Percentiles rank a stretch among this genome's conserved stretches.
Conservation (phyloP, 2,888 invertebrate species). For the Tholera decimalis region DNA sequence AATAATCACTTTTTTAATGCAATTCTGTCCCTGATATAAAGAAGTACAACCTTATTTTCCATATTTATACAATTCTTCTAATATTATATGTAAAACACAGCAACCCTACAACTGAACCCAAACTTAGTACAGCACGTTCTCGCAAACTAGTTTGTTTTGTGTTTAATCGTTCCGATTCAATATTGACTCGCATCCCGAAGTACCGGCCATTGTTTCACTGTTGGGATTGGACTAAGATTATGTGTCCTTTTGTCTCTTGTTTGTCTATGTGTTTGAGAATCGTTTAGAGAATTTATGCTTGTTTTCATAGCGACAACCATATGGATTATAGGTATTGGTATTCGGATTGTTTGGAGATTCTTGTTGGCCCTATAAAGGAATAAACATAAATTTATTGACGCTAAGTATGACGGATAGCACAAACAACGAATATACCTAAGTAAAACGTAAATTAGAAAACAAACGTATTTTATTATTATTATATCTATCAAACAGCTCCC, state of each 20-base stretch:
- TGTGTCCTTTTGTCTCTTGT: constrained; percentile 56
- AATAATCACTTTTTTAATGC: too few species aligned
- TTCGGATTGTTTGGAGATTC: background rate
- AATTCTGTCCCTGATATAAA: too few species aligned
- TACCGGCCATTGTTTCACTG: constrained; percentile 46
- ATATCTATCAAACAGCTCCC: too few species aligned
- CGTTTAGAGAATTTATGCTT: constrained; percentile 29
- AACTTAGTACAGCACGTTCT: constrained; percentile 42
- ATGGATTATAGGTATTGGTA: constrained; percentile 8
- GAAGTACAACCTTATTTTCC: too few species aligned
- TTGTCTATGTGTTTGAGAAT: constrained; percentile 33
- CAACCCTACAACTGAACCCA: constrained; percentile 40
- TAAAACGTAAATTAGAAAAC: too few species aligned
- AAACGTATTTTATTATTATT: too few species aligned
- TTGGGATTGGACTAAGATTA: constrained; percentile 56
- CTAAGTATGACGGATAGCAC: too few species aligned
- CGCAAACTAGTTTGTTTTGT: constrained; percentile 62
- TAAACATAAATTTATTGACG: too few species aligned
- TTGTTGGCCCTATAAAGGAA: too few species aligned
- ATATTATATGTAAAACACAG: constrained; percentile 7
- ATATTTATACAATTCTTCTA: background rate
- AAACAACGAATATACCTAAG: too few species aligned
- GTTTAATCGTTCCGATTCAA: constrained; percentile 64
- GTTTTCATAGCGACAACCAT: constrained; percentile 2
- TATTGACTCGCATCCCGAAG: constrained; percentile 62